Percentiles rank a stretch among this genome's conserved stretches.
These are phyloP conservation scores for Choristoneura fumiferana DNA, from an alignment of 1,140 invertebrate species.

Conservation along the genomic window DNA sequence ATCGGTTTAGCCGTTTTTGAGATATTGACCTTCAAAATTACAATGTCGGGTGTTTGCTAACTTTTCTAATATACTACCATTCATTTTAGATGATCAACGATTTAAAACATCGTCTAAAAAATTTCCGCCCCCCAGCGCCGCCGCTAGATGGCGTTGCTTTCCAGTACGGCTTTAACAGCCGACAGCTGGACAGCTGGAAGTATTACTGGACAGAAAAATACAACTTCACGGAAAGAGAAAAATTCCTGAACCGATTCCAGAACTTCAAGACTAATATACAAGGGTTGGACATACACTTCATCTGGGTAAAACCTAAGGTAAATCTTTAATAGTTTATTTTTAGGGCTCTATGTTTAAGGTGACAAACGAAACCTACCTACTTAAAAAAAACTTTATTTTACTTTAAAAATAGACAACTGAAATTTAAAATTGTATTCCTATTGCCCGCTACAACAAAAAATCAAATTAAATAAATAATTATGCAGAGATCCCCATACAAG, in stretches of 20 bases:
- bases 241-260: conserved; percentile 12
- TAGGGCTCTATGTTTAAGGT: too few relatives aligned
- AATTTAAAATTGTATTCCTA: too few relatives aligned
- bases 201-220: conserved; percentile 3
- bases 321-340: too few relatives aligned
- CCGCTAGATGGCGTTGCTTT: conserved; percentile 9
- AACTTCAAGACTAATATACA: conserved; percentile 20
- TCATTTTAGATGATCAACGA: conserved; percentile 17
- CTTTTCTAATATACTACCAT: not conserved
- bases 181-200: not conserved
- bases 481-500: too few relatives aligned
- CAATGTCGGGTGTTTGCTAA: too few relatives aligned
- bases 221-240: conserved; percentile 5
- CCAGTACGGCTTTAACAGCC: conserved; percentile 18
- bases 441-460: too few relatives aligned
- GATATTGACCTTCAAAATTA: too few relatives aligned
- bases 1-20: too few relatives aligned
- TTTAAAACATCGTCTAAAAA: not conserved
- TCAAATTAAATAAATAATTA: too few relatives aligned
- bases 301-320: conserved; percentile 30
- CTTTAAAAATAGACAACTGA: too few relatives aligned
- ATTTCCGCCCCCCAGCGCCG: not conserved
- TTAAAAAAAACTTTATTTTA: too few relatives aligned
- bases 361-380: too few relatives aligned
- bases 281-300: conserved; percentile 19